These are phyloP conservation scores for Eospalax fontanierii DNA, from an alignment of 2,797 vertebrate species.

Conservation along the genomic window DNA sequence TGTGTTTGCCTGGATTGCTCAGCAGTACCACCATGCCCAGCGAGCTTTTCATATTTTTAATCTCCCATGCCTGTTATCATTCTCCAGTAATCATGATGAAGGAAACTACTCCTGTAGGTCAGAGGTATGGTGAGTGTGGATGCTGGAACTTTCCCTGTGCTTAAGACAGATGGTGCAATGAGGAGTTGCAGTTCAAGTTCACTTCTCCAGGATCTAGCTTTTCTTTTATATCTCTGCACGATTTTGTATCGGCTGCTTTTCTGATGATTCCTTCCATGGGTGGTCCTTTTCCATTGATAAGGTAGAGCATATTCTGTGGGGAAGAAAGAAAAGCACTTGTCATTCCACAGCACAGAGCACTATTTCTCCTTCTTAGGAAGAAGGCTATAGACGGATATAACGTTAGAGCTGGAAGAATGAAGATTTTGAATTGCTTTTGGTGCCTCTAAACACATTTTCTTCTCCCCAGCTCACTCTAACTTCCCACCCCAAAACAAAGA, in stretches of 20 bases:
- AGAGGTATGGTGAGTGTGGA: not conserved
- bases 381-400: fast-evolving
- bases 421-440: not conserved
- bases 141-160: constrained; percentile 87
- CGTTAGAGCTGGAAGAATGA: fast-evolving
- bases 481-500: not conserved
- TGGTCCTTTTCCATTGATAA: constrained; percentile 93
- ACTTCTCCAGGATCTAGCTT: constrained; percentile 91
- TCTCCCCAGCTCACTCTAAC: not conserved
- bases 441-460: not conserved
- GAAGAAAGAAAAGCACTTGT: not conserved
- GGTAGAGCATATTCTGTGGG: constrained; percentile 94
- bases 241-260: constrained; percentile 92
- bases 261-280: constrained; percentile 94
- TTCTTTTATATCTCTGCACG: constrained; percentile 93
- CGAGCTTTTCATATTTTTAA: too few relatives aligned
- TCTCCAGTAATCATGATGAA: not conserved
- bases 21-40: too few relatives aligned
- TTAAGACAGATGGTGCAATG: constrained; percentile 94
- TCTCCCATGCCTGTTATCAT: not conserved
- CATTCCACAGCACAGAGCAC: not conserved
- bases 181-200: constrained; percentile 91
- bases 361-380: not conserved
- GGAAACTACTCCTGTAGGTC: not conserved
- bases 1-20: too few relatives aligned